Evolutionary conservation across 2,113 vertebrate species (phyloP).

Genomic region (Astur gentilis): DNA sequence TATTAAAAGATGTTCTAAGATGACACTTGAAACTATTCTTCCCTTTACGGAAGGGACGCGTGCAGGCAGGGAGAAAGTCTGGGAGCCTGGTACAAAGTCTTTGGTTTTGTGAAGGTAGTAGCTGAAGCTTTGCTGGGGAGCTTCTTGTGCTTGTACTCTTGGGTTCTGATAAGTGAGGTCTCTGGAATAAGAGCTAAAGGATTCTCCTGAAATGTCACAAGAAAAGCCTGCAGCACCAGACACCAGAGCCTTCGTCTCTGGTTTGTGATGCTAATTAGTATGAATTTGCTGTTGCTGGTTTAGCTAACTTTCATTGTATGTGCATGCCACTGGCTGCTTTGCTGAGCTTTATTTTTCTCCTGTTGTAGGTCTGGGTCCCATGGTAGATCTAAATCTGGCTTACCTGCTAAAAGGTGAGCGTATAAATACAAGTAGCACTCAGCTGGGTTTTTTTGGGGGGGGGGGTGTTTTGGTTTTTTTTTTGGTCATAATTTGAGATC

Average conservation of each 20-base stretch:
- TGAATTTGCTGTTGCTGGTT: not conserved
- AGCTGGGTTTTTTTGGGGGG: not conserved
- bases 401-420: slow-evolving; percentile 69
- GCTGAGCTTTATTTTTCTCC: slow-evolving; percentile 64
- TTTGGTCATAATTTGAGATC: not conserved
- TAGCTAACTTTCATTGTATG: not conserved
- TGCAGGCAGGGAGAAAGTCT: not conserved
- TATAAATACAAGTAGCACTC: not conserved
- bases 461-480: not conserved
- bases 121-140: slow-evolving; percentile 30
- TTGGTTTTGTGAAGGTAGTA: not conserved
- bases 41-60: not conserved
- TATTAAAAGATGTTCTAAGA: not conserved
- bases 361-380: slow-evolving; percentile 67
- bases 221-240: not conserved
- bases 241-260: not conserved
- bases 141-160: not conserved
- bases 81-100: not conserved
- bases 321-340: slow-evolving; percentile 43
- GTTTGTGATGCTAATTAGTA: not conserved
- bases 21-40: not conserved
- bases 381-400: slow-evolving; percentile 71
- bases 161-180: not conserved
- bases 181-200: not conserved
- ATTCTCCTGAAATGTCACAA: not conserved